Conservation (phyloP, 2,113 vertebrate genomes). For the Micromys minutus region DNA sequence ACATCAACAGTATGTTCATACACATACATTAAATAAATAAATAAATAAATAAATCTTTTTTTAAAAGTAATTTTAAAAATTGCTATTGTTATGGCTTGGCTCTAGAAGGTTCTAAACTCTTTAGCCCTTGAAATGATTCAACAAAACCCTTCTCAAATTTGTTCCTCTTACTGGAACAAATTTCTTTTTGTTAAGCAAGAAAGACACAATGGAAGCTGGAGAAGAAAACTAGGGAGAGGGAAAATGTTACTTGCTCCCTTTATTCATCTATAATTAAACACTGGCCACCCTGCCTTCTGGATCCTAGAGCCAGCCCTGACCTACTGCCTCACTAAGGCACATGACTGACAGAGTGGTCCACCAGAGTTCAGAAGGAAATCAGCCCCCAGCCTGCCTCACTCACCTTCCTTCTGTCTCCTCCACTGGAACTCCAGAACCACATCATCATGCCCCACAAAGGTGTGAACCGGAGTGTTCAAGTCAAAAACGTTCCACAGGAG, state of each 20-base stretch:
- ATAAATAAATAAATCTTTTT: too few species aligned
- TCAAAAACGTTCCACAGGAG: constrained; percentile 96
- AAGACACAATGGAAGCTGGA: neutral
- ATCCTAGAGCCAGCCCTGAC: neutral
- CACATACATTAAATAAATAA: too few species aligned
- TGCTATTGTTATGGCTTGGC: neutral
- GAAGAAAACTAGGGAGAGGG: neutral
- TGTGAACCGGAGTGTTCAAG: constrained; percentile 95
- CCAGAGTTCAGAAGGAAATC: neutral
- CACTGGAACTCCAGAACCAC: constrained; percentile 99
- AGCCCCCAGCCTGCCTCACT: constrained; percentile 45
- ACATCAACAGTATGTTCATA: too few species aligned
- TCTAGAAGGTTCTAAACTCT: neutral
- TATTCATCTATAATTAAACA: rapidly evolving
- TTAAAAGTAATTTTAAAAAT: too few species aligned
- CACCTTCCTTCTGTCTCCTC: constrained; percentile 97
- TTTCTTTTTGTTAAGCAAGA: too few species aligned
- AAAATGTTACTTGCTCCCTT: neutral
- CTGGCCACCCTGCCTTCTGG: neutral
- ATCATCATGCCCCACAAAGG: constrained; percentile 97
- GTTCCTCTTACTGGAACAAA: neutral
- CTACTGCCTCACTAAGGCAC: too few species aligned
- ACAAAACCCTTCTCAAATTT: neutral
- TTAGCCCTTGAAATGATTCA: neutral
- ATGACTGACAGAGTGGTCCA: neutral